Base-by-base conservation (phyloP, 1,140 invertebrate species). In the Trichoplusia ni region DNA sequence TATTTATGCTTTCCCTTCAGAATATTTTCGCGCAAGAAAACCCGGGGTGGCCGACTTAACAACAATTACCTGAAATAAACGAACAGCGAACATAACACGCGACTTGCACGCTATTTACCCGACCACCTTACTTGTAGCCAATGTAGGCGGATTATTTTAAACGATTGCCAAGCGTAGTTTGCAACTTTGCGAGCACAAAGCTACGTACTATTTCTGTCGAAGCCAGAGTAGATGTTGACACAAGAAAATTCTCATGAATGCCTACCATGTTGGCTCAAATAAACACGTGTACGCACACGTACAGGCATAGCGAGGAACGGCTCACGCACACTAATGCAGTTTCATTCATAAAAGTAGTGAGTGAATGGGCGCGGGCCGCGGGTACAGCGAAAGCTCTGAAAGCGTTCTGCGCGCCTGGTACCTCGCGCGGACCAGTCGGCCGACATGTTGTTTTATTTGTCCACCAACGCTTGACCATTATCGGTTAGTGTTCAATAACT, bases 231-330 rank as follows among this genome's bases (percentile, higher is more conserved):
- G 75, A 77, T 89, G 84, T 89, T 86, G 84, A 85, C 81, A 84
- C 75, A 87, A 83, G 86, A 84, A 79, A 89, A 84, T 89, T 86
- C 84, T 85, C 86, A 86, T 85, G 82, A 87, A 86, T 84, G 84
- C 79, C 84, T 82, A 78, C 75, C 78, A 73, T 75, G 77, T 84
- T 78, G 76, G 73, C 73, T 86, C 73, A 70, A 81, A 82, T 78
- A 79, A 84, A 87, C 83, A 86, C 82, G 81, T 87, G 84, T 83
- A 78, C 61, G 21, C 60, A 59, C 53, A 40, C 49, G 77, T 77
- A 79, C 73, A 46, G 60, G 58, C 58, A 31, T 46, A 33, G 18
- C 38, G 62, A 14, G 38, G 19, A 33, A 29, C 21, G 19, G 23
- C 40, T 37, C 44, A 75, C 68, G 64, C 84, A 83, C 84, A 86